These are phyloP conservation scores for Rhagophthalmus giganteus DNA, from an alignment of 2,888 invertebrate species.

Conservation along the genomic window DNA sequence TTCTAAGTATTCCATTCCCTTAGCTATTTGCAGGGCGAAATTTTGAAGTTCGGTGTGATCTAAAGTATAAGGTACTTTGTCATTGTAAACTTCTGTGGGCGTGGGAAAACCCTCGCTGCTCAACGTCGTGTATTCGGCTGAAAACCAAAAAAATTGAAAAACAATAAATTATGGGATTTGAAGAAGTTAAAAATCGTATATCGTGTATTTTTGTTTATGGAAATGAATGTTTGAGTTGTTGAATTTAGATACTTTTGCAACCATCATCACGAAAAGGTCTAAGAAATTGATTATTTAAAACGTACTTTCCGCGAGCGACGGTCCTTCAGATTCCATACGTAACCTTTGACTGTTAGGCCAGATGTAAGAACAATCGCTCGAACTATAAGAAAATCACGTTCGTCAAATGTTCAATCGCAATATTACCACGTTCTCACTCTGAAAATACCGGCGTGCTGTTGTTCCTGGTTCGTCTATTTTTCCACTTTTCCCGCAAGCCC, in stretches of 20 bases:
- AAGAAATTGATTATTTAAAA: no score
- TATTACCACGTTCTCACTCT: no score
- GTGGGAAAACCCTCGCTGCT: conserved; percentile 48
- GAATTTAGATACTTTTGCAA: no score
- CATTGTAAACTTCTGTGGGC: conserved; percentile 27
- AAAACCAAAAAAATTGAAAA: no score
- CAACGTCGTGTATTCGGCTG: conserved; percentile 62
- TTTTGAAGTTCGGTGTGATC: conserved; percentile 62
- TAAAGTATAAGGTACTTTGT: conserved; percentile 40
- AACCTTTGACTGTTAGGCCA: conserved; percentile 31
- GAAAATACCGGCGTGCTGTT: conserved; percentile 14
- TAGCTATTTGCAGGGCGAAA: conserved; percentile 78
- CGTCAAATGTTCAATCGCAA: no score
- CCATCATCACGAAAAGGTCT: no score
- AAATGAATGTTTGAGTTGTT: no score
- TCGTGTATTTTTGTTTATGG: background rate
- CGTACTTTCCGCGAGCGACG: conserved; percentile 65
- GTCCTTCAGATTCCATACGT: conserved; percentile 32
- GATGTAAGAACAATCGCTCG: conserved; percentile 40
- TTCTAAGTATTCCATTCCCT: conserved; percentile 79
- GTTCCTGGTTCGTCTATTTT: conserved; percentile 27
- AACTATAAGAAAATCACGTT: conserved; percentile 37
- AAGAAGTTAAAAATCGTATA: background rate
- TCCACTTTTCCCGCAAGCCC: conserved; percentile 54
- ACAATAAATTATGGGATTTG: no score